Percentiles rank a stretch among this genome's conserved stretches.
These are phyloP conservation scores for Helogale parvula DNA, from an alignment of 2,113 vertebrate species.

Conservation along the genomic window DNA sequence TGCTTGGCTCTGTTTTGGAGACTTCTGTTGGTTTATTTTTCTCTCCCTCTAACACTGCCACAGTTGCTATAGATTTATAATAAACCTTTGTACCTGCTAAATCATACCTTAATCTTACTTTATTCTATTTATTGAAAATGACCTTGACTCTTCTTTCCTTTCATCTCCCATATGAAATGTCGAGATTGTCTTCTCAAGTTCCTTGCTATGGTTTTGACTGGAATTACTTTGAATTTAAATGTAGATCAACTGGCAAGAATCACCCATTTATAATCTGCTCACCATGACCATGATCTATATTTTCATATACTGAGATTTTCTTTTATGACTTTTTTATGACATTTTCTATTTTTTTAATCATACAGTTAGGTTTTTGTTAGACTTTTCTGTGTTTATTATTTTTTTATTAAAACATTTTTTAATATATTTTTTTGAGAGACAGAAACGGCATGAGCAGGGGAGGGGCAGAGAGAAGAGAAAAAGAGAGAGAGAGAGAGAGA, in stretches of 20 bases:
- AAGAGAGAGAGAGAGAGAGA: too few relatives aligned
- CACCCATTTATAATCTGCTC: not conserved
- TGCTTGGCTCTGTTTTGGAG: not conserved
- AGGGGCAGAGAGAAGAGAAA: too few relatives aligned
- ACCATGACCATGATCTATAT: not conserved
- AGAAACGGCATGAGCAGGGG: too few relatives aligned
- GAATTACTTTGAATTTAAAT: conserved; percentile 5
- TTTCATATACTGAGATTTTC: not conserved
- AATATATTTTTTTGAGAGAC: too few relatives aligned
- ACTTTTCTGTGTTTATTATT: not conserved
- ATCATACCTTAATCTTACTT: not conserved
- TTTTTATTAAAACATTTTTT: too few relatives aligned
- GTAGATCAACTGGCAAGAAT: not conserved
- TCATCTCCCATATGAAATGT: not conserved
- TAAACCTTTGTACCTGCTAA: not conserved
- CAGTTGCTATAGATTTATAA: not conserved
- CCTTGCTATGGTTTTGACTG: not conserved
- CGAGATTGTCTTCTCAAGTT: not conserved
- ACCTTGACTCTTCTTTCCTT: not conserved
- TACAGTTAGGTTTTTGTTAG: not conserved
- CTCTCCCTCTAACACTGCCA: not conserved
- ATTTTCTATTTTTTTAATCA: not conserved
- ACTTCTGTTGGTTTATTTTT: not conserved
- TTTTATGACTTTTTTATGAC: not conserved
- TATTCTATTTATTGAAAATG: not conserved